Percentiles rank a stretch among this genome's conserved stretches.
Conservation (phyloP, 2,797 vertebrate species). For the Scomberomorus guttatus region DNA sequence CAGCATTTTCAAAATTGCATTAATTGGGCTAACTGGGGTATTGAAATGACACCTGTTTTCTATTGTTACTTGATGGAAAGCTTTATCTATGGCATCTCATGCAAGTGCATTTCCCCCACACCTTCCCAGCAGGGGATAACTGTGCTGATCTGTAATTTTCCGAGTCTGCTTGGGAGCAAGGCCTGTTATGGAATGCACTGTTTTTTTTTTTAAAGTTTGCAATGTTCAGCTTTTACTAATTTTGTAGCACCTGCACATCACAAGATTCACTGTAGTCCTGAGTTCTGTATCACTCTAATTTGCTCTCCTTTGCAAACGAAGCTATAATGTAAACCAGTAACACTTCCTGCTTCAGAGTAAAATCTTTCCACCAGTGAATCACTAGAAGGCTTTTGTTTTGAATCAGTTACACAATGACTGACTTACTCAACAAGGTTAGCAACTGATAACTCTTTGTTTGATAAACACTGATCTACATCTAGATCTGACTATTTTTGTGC, state of each 20-base stretch:
- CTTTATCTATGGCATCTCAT: neutral
- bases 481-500: neutral
- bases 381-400: too few relatives aligned
- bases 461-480: neutral
- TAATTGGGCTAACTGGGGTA: constrained; percentile 37
- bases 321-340: too few relatives aligned
- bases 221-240: too few relatives aligned
- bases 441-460: neutral
- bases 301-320: too few relatives aligned
- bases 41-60: constrained; percentile 20
- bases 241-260: too few relatives aligned
- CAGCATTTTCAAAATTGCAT: constrained; percentile 10
- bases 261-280: too few relatives aligned
- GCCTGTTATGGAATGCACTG: neutral
- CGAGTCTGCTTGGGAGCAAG: constrained; percentile 1
- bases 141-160: constrained; percentile 15
- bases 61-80: constrained; percentile 9
- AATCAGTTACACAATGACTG: too few relatives aligned
- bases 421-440: too few relatives aligned
- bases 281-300: too few relatives aligned
- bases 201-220: too few relatives aligned
- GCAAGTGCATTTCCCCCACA: constrained; percentile 6
- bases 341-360: too few relatives aligned
- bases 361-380: too few relatives aligned
- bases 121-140: neutral